Evolutionary conservation across 2,888 invertebrate species (phyloP), one percentile per base, ranked within the genome.

Genomic region (Zhuqinia jingwanae): DNA sequence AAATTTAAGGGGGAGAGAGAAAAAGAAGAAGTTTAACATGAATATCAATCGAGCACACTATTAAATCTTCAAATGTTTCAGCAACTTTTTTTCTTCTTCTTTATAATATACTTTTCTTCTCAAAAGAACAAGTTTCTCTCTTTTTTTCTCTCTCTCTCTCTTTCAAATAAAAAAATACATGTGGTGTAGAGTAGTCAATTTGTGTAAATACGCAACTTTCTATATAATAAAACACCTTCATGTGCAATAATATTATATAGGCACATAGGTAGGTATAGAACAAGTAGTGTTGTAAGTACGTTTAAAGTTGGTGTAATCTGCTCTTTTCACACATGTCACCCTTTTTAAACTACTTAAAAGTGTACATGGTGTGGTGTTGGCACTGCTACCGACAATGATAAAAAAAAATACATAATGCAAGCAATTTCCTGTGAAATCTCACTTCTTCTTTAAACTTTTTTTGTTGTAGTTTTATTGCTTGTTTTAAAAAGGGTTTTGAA

Each of bases 41-140:
- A 50, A 70, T 70, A 70, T 50, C 70, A 70, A 70, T 70, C 47
- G 70, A 70, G n/a, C 70, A 70, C 70, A n/a, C 50, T 50, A 70
- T 70, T 70, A 70, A 70, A 70, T 70, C 70, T 70, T 70, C 70
- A 68, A 68, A 68, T 68, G 45, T 42, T 68, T 45, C 27, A 45
- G n/a, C 2, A 70, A 50, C 20, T 50, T 50, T 27, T 70, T 68
- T n/a, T n/a, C n/a, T n/a, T n/a, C n/a, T n/a, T n/a, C n/a, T n/a
- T n/a, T n/a, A n/a, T n/a, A n/a, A 65, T 65, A 42, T 36, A n/a
- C 50, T 13, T 65, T 65, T 11, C 22, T 70, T 47, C 25, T 25
- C 10, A 13, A 70, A 70, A 15, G n/a, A 50, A 8, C 47, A 70
- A 70, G 47, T 70, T 63, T 25, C 60, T 2, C n/a, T n/a, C n/a